Evolutionary conservation across 2,113 vertebrate species (phyloP), one percentile per base, ranked within the genome.

Genomic region (Saimiri boliviensis): DNA sequence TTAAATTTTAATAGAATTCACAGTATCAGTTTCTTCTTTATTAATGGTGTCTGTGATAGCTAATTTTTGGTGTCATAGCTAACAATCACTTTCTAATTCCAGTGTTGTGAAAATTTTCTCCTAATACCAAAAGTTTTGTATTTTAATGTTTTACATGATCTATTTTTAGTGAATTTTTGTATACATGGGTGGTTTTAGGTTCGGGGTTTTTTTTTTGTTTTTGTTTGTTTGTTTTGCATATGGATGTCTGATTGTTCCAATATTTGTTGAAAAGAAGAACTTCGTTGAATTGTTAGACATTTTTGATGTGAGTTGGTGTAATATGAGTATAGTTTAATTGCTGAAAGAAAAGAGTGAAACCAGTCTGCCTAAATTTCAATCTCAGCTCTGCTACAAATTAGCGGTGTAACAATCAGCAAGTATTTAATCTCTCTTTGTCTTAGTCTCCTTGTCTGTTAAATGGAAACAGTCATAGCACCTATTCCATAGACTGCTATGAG

Each of bases 1-100:
- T 93, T 74, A 93, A 82, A 86, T 56, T n/a, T 89, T 97, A 73
- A 66, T 91, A 74, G 92, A 89, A 47, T 95, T 47, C 13, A 86
- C 30, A 82, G 73, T 73, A 37, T 76, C 35, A 14, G 0, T 82
- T 84, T 83, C 12, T 63, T 89, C 90, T 71, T 87, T 37, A 13
- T 83, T 74, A 74, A 68, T 74, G 23, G 21, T 81, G 49, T 68
- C 66, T 79, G 13, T 35, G 42, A 54, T 21, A 35, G 77, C 32
- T n/a, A 68, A 68, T 1, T 68, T 68, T 68, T 68, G 32, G 66
- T 80, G 27, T n/a, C 49, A n/a, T 54, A 12, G 77, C 49, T 74
- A 70, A 85, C 25, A 93, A 40, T 68, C 11, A 6, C 5, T 47
- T 35, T 45, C 81, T 71, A 89, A 56, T 27, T 32, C n/a, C 5